Evolutionary conservation across 2,888 invertebrate species (phyloP), one percentile per base, ranked within the genome.

Genomic region (Pandemis corylana): DNA sequence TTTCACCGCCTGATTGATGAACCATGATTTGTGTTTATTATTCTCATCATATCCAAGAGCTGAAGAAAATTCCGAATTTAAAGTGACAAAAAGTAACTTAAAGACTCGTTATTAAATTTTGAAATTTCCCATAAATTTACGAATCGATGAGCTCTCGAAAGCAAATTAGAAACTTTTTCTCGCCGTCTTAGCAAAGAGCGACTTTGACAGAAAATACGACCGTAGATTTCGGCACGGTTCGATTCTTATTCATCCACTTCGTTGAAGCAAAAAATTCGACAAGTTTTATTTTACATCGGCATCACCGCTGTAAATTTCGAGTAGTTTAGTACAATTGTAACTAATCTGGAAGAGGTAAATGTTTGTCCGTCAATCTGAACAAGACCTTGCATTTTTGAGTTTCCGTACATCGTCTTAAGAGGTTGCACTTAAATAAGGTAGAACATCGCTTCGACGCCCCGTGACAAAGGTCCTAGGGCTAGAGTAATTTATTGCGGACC

Each of bases 401-500:
- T 1, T 28, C 36, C 28, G 13, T 41, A 46, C 36, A 36, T 51
- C 44, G 68, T 46, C 49, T 44, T 62, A 62, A 41, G 12, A 42
- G 53, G 64, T 5, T 49, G 61, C 56, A 64, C 20, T 49, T 28
- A 9, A 72, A 63, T 46, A 46, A 64, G 36, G 46, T 64, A 64
- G 28, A 12, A 56, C 20, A 46, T 46, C 36, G 36, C 61, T 62
- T 49, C 68, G 63, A 62, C 63, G 41, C 36, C 5, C 49, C 44
- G 62, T 64, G 68, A 69, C 68, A 73, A 65, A 69, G 73, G 65
- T 73, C n/a, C 62, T 56, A 46, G 42, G 20, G 36, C 36, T 66
- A 36, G 49, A 62, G 63, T 56, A 73, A 73, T 73, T 68, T 73
- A 73, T 69, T 59, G n/a, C 65, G 51, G 53, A 42, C 69, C 59